Percentiles rank a stretch among this genome's conserved stretches.
Evolutionary conservation across 1,140 invertebrate species (phyloP).

Genomic region (Agraylea sexmaculata): DNA sequence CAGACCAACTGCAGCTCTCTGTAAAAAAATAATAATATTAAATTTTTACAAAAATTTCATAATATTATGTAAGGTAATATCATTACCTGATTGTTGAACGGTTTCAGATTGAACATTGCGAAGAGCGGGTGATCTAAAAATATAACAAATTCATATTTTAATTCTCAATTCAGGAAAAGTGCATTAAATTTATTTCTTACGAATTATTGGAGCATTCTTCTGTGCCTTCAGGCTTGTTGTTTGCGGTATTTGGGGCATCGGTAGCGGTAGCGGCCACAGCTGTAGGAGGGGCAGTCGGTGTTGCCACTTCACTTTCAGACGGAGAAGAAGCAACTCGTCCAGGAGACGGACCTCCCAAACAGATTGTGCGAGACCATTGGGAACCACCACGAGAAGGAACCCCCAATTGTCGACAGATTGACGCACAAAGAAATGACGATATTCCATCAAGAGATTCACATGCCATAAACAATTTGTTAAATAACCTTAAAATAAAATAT

Average conservation of each 20-base stretch:
- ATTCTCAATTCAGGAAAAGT: not conserved
- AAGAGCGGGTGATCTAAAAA: slow-evolving; percentile 30
- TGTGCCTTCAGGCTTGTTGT: slow-evolving; percentile 5
- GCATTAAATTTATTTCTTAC: slow-evolving; percentile 5
- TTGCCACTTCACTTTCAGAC: slow-evolving; percentile 22
- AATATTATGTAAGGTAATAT: slow-evolving; percentile 1
- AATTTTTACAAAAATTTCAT: not conserved
- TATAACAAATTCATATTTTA: not conserved
- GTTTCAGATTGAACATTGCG: slow-evolving; percentile 30
- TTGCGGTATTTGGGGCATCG: slow-evolving; percentile 22
- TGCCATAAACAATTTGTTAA: slow-evolving; percentile 34
- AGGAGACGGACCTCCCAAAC: slow-evolving; percentile 23
- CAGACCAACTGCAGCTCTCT: slow-evolving; percentile 38
- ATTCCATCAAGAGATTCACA: slow-evolving; percentile 27
- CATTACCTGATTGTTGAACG: slow-evolving; percentile 31
- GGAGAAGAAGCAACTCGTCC: slow-evolving; percentile 24
- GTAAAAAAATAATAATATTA: slow-evolving; percentile 6
- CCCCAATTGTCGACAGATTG: slow-evolving; percentile 25
- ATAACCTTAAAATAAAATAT: slow-evolving; percentile 24
- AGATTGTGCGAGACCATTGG: slow-evolving; percentile 8
- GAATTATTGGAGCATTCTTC: slow-evolving; percentile 14
- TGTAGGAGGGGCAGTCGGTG: slow-evolving; percentile 22
- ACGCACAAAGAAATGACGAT: slow-evolving; percentile 31
- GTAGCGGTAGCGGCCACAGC: slow-evolving; percentile 25
- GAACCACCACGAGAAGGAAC: too few species aligned